Base-by-base conservation (phyloP, 2,113 vertebrate genomes). In the human (Homo sapiens) region DNA sequence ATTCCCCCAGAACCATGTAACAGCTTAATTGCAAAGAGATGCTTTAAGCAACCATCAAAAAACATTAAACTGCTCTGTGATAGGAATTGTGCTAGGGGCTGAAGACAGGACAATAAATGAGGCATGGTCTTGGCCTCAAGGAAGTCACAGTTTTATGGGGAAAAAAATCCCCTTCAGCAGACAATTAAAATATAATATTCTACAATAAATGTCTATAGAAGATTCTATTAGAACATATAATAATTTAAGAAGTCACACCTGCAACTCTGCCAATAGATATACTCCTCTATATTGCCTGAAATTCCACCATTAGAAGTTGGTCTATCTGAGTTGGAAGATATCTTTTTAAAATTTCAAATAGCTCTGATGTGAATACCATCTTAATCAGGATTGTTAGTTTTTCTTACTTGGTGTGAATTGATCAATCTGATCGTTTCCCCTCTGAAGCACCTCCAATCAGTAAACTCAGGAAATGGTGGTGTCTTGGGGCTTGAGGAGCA, bases 11-110 rank as follows among this genome's bases (percentile, higher is more conserved):
- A 57, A 17, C 52, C 38, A 55, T 73, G 50, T 89, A 85, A 91
- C 45, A 73, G 72, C 90, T 73, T 95, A 90, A 89, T 66, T 96
- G 38, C 84, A 85, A 94, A 96, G 89, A 70, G 38, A 82, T 76
- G 66, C n/a, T 96, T 82, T 82, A 61, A 92, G 83, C 43, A 94
- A 84, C 59, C 35, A 68, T 75, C 50, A 10, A 76, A 92, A 88
- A 92, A 50, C 61, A 68, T 40, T 43, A 95, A 84, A 27, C 55
- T 94, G 35, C 27, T 35, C 61, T 94, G 43, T 68, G 52, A 61
- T 61, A 50, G 40, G 50, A 96, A 93, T 35, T 80, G 25, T 92
- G 78, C 68, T 76, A 70, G 43, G 6, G 35, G 48, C 72, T 95
- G 13, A 95, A 55, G 81, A 80, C 40, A 55, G 97, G 93, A 75